Evolutionary conservation across 2,888 invertebrate genomes (phyloP), one percentile per base, ranked within the genome.

Genomic region (Acleris sparsana): DNA sequence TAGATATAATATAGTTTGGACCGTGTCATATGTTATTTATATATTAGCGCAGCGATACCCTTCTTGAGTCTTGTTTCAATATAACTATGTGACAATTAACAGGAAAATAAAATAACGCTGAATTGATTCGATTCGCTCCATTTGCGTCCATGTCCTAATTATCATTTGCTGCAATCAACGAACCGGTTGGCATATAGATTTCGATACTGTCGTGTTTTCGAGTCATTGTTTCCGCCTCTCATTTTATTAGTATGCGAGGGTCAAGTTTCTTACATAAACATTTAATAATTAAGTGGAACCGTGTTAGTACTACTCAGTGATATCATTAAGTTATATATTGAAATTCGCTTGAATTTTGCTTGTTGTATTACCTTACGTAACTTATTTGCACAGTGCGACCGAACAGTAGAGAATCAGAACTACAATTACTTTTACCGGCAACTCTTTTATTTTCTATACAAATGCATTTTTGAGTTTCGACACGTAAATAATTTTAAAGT

Each of bases 171-270:
- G 29, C 56, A 29, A 39, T 49, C 55, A 5, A 16, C 29, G 25
- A 65, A 61, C 65, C 60, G 20, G 65, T 65, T 56, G n/a, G 16
- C 44, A 17, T 22, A 18, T 20, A 39, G 39, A 39, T 29, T 13
- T 46, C 33, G n/a, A 49, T 33, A 18, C 16, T 22, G 51, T 48
- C 22, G 39, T 39, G 18, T 56, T 56, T 17, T 56, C 22, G 2
- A 44, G 17, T 46, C 5, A 56, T 13, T 46, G 44, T 60, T 52
- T 64, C 58, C 63, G 63, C 46, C 33, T 48, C 39, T 64, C 48
- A 48, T 59, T 53, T 43, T 46, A 9, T 33, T 7, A 33, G 9
- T 33, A 9, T 9, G 51, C 22, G 33, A 56, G 18, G 43, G 56
- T 51, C 43, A 51, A 13, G 33, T 39, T 33, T 11, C 20, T 49